phyloP scores from a whole-genome alignment of 2,888 invertebrate genomes.

The Euplagia quadripunctaria region DNA sequence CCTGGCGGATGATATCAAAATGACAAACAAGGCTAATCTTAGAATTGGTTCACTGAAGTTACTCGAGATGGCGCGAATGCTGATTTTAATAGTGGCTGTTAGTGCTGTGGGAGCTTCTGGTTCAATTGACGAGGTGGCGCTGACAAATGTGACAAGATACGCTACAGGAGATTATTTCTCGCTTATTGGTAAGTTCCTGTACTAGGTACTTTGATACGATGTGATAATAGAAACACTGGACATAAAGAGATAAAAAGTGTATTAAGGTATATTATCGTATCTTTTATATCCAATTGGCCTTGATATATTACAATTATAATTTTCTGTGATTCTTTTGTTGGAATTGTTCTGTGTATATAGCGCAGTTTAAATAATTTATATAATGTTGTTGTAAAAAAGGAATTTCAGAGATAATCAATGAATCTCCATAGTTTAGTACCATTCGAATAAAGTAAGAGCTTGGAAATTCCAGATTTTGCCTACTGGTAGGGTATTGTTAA shows the following conservation, averaged over 20 bases:
- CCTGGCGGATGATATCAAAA: constrained; percentile 56
- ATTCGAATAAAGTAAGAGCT: too few relatives aligned
- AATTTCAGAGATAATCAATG: too few relatives aligned
- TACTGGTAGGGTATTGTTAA: too few relatives aligned
- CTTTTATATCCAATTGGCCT: neutral
- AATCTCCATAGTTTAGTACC: neutral
- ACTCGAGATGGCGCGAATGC: constrained; percentile 71
- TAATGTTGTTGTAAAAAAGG: too few relatives aligned
- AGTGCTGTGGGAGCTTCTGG: constrained; percentile 54
- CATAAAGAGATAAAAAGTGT: neutral
- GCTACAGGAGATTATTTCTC: constrained; percentile 88
- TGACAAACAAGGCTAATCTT: constrained; percentile 49
- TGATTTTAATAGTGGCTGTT: constrained; percentile 58
- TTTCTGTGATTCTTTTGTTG: neutral
- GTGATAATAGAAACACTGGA: neutral
- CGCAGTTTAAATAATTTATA: too few relatives aligned
- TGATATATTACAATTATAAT: neutral
- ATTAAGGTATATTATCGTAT: neutral
- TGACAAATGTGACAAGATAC: constrained; percentile 86
- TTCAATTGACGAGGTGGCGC: constrained; percentile 72
- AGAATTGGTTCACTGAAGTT: constrained; percentile 40
- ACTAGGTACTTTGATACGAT: neutral
- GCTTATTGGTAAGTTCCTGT: constrained; percentile 77
- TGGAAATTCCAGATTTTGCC: too few relatives aligned
- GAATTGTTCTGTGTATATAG: neutral